Evolutionary conservation across 2,888 invertebrate species (phyloP), one percentile per base, ranked within the genome.

Genomic region (Pyralis farinalis): DNA sequence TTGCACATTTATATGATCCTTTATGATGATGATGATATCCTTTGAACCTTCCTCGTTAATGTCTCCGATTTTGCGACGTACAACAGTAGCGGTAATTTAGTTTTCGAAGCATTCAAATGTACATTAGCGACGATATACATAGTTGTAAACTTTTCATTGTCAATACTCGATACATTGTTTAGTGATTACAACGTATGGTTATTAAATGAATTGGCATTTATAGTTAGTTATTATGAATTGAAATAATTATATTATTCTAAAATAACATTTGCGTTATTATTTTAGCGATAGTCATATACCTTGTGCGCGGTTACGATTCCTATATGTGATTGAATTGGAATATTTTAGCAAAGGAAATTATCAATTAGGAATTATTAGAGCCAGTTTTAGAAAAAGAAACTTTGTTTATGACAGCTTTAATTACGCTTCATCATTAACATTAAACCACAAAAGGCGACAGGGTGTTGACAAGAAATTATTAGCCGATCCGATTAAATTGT

Each of bases 191-290:
- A 76, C 73, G 70, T 81, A 77, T 82, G 81, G 77, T 81, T 77
- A 75, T 68, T 72, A 73, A 76, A 68, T 61, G 71, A 75, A 81
- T 79, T 78, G 84, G 84, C 87, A 84, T 87, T 82, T 85, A 87
- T 88, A 88, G 87, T 86, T 87, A 88, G 87, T 85, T 85, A 87
- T 81, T 86, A 86, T 83, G 72, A 86, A 88, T 87, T 87, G 80
- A 87, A 84, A 85, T 87, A 87, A 87, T 88, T 87, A 88, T 87
- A 88, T 87, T 88, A 88, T 88, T 88, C 87, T 86, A 86, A 88
- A 88, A 87, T 86, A 86, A 78, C 55, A 83, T 75, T 66, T 63
- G 81, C 70, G 66, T 86, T 87, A 52, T 87, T 72, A 87, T 88
- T 87, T 84, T 41, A 49, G 36, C 11, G 12, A 7, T 21, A 36